Evolutionary conservation across 2,888 invertebrate genomes (phyloP).

Genomic region (Ypsolopha scabrella): DNA sequence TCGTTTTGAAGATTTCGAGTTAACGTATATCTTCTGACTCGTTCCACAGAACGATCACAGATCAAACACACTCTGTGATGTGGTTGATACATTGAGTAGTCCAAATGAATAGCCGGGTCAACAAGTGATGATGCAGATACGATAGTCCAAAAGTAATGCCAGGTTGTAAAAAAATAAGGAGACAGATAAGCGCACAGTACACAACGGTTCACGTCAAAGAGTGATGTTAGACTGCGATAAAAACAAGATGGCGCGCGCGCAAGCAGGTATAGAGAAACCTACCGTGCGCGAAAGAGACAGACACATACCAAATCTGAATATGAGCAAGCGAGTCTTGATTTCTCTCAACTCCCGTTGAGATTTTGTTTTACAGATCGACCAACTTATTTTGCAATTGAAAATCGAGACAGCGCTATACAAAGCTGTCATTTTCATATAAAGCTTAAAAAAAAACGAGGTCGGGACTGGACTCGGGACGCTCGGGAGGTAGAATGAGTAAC

Average conservation of each 20-base stretch:
- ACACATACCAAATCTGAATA: slow-evolving; percentile 1
- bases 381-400: background rate
- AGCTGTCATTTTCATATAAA: background rate
- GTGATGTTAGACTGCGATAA: slow-evolving; percentile 1
- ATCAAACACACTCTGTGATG: slow-evolving; percentile 6
- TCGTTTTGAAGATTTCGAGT: slow-evolving; percentile 6
- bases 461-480: background rate
- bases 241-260: slow-evolving; percentile 4
- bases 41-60: slow-evolving; percentile 7
- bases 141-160: slow-evolving; percentile 6
- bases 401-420: no score
- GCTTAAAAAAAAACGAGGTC: background rate
- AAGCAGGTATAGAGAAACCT: background rate
- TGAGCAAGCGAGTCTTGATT: slow-evolving; percentile 2
- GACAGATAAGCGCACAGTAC: slow-evolving; percentile 4
- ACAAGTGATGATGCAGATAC: slow-evolving; percentile 4
- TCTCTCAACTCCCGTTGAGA: background rate
- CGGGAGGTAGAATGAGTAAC: no score
- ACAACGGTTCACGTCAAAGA: slow-evolving; percentile 3
- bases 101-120: slow-evolving; percentile 6
- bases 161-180: slow-evolving; percentile 6
- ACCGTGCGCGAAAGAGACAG: slow-evolving; percentile 3
- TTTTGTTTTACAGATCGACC: background rate
- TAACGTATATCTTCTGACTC: slow-evolving; percentile 6
- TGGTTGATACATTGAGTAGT: slow-evolving; percentile 6